Evolutionary conservation across 2,797 vertebrate species (phyloP), one percentile per base, ranked within the genome.

Genomic region (Steatocranus sp.): DNA sequence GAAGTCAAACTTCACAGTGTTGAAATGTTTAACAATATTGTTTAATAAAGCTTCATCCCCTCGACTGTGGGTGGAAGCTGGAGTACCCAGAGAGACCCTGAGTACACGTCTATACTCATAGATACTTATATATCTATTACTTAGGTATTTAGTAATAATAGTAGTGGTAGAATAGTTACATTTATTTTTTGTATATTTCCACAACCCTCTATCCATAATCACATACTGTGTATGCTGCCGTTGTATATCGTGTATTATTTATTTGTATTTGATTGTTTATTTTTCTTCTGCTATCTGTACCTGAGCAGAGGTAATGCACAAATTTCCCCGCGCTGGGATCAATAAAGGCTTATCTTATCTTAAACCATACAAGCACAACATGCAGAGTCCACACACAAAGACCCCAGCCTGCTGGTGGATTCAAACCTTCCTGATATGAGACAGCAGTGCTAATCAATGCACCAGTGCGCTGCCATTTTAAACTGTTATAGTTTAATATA

Each of bases 291-390:
- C 14, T 54, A 3, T 8, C 2, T 54, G 12, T 30, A 30, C 53
- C 53, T 56, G 0, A 56, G 25, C 25, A 17, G 0, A 56, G 25
- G 53, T 30, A 56, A 56, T 0, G 1, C 8, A 56, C 25, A 56
- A 17, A 56, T 17, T 17, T 56, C 25, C 14, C 25, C 1, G 0
- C 25, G 1, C 0, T 56, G 53, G 25, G 25, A 54, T 54, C 25
- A 18, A 2, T 56, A 56, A 30, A 56, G 27, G 30, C 53, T 10
- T 56, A 56, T 10, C 53, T 56, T 56, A 30, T 30, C 8, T 56
- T 32, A 30, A 30, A 10, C 54, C 27, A 32, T 0, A n/a, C 5
- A 58, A 58, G 17, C 54, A 58, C 54, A 58, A 32, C 54, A 34
- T 5, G 30, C 1, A 58, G 1, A 34, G 54, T 34, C 54, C 9